Evolutionary conservation across 92 coral and sea anemone species (phyloP).

Genomic region (Porites rus): DNA sequence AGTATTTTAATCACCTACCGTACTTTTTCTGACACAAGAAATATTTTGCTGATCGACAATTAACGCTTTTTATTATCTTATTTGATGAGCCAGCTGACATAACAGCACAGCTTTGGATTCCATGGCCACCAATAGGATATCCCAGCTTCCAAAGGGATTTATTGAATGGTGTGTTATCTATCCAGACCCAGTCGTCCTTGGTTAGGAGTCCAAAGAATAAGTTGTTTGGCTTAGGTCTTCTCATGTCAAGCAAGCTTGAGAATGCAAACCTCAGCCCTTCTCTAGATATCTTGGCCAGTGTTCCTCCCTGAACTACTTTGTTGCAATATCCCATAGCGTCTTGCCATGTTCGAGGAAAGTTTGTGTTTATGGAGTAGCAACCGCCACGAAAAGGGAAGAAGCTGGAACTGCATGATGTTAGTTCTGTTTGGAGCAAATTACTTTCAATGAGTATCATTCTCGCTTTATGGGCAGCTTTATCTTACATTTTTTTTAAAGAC

Average conservation of each 20-base stretch:
- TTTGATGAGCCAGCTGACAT: conserved; percentile 3
- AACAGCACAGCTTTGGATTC: conserved; percentile 30
- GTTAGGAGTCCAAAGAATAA: conserved; percentile 17
- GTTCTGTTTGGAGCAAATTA: neutral
- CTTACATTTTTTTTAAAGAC: no score
- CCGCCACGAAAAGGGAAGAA: conserved; percentile 32
- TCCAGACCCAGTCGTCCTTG: conserved; percentile 16
- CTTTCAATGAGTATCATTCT: neutral
- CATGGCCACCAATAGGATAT: conserved; percentile 20
- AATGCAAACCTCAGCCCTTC: conserved; percentile 36
- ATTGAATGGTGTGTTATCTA: conserved; percentile 18
- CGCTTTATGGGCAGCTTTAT: no score
- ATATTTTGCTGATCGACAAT: neutral
- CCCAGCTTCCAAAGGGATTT: conserved; percentile 18
- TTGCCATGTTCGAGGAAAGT: neutral
- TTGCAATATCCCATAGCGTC: conserved; percentile 1
- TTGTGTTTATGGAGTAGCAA: conserved; percentile 29
- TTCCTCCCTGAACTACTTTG: neutral
- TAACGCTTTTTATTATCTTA: conserved; percentile 5
- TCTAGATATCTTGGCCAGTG: conserved; percentile 32
- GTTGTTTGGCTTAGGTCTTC: conserved; percentile 24
- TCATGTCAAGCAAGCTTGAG: conserved; percentile 21
- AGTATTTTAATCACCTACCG: conserved; percentile 12
- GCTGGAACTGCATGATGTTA: neutral
- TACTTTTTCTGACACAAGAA: conserved; percentile 11